A percentile compares a stretch with the other conserved stretches of the same genome.
phyloP scores from a whole-genome alignment of 1,140 invertebrate species.

The Heliconius eleuchia region DNA sequence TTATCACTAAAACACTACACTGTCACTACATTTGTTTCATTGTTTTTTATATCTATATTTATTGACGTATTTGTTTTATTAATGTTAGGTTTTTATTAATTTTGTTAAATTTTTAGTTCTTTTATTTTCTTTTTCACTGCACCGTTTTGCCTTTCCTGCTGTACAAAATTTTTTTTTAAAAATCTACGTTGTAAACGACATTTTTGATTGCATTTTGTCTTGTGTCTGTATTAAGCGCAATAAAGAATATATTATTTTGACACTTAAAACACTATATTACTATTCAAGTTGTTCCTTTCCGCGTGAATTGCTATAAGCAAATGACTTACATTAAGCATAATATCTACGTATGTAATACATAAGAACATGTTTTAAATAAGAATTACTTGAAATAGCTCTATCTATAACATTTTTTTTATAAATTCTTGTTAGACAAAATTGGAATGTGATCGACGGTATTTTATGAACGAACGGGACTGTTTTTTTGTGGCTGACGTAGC shows the following conservation, averaged over 20 bases:
- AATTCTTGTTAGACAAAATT: not conserved
- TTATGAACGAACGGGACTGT: not conserved
- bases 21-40: slow-evolving; percentile 7
- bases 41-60: not conserved
- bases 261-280: not conserved
- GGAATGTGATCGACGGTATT: not conserved
- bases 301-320: slow-evolving; percentile 9
- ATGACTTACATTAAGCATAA: not conserved
- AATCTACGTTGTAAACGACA: too few relatives aligned
- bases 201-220: too few relatives aligned
- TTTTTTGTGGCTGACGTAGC: not conserved
- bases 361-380: not conserved
- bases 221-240: too few relatives aligned
- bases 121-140: too few relatives aligned
- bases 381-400: not conserved
- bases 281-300: not conserved
- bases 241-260: not conserved
- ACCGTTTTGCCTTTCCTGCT: too few relatives aligned
- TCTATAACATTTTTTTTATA: not conserved
- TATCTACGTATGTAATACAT: not conserved
- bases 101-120: too few relatives aligned
- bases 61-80: too few relatives aligned
- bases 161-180: too few relatives aligned
- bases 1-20: slow-evolving; percentile 28
- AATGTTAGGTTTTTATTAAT: too few relatives aligned